Base-by-base conservation (phyloP, 2,888 invertebrate genomes). In the Euplexia lucipara region DNA sequence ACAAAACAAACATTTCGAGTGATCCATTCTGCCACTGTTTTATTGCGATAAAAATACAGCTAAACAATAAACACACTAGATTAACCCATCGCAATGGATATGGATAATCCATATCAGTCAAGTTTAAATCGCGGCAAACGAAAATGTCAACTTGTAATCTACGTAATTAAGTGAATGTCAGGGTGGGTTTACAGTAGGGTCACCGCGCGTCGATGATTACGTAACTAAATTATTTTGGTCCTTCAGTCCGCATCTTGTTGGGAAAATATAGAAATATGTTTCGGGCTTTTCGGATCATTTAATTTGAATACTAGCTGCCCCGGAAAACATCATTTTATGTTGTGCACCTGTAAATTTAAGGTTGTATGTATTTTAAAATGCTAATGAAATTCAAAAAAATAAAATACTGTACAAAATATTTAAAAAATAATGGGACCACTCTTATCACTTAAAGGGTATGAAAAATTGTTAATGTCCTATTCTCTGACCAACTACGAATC, bases 81-180 rank as follows among this genome's bases (percentile, higher is more conserved):
- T 81, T 70, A 81, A 83, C 73, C 75, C 83, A 83, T 81, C 80
- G 73, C 81, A 85, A 87, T 83, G 88, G 85, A 87, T 87, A 83
- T 79, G 84, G 76, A 79, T 93, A 94, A 95, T 93, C 94, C 93
- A 83, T 86, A 88, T 86, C 91, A 89, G 88, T 92, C 92, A 91
- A 89, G 89, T 92, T 91, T 90, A 91, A 92, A 92, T 90, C 90
- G 90, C 87, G 83, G 84, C 83, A 77, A 86, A 90, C 89, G 90
- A 92, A 92, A 94, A 91, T 90, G 95, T 94, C 95, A 94, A 91
- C 88, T 92, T 92, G 90, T 94, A 94, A 95, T 95, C 95, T 94
- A 90, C 82, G 93, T 94, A 95, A 95, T 95, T 95, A 95, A 94
- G 93, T 95, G 91, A 91, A 88, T 88, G 95, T 93, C 95, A 91